These are phyloP conservation scores for Cassiopea xamachana DNA, from an alignment of 30 jellyfish, hydroid and myxozoan species.

Conservation along the genomic window DNA sequence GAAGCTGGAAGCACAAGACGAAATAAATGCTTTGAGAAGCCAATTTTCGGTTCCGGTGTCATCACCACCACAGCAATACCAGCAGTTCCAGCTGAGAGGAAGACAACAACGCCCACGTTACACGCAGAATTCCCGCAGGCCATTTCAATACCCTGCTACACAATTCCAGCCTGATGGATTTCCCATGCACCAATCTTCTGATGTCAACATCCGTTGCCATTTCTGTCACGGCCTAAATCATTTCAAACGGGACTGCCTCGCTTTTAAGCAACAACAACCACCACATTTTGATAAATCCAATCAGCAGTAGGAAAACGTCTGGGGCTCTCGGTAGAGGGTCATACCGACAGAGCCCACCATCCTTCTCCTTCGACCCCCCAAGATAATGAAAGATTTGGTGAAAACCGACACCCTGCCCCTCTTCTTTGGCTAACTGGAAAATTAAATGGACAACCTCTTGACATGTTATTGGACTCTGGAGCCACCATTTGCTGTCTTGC, in stretches of 20 bases:
- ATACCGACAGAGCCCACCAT: slow-evolving; percentile 39
- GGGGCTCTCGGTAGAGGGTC: slow-evolving; percentile 44
- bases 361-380: slow-evolving; percentile 44
- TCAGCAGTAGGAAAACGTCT: slow-evolving; percentile 52
- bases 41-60: slow-evolving; percentile 12
- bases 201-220: slow-evolving; percentile 37
- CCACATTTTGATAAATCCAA: background rate
- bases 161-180: slow-evolving; percentile 32
- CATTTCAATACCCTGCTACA: slow-evolving; percentile 24
- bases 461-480: slow-evolving; percentile 44
- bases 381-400: background rate
- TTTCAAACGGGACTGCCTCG: slow-evolving; percentile 37
- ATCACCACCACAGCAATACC: background rate
- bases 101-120: slow-evolving; percentile 25
- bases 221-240: slow-evolving; percentile 38
- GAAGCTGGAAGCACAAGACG: slow-evolving; percentile 22
- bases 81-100: slow-evolving; percentile 5
- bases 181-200: slow-evolving; percentile 16
- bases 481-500: slow-evolving; percentile 56
- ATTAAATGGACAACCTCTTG: slow-evolving; percentile 29
- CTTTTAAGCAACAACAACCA: slow-evolving; percentile 7
- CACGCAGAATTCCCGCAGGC: slow-evolving; percentile 20
- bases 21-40: slow-evolving; percentile 12
- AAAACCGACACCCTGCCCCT: background rate
- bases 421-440: slow-evolving; percentile 60